phyloP scores from a whole-genome alignment of 2,797 vertebrate species.

The Phoebastria nigripes region DNA sequence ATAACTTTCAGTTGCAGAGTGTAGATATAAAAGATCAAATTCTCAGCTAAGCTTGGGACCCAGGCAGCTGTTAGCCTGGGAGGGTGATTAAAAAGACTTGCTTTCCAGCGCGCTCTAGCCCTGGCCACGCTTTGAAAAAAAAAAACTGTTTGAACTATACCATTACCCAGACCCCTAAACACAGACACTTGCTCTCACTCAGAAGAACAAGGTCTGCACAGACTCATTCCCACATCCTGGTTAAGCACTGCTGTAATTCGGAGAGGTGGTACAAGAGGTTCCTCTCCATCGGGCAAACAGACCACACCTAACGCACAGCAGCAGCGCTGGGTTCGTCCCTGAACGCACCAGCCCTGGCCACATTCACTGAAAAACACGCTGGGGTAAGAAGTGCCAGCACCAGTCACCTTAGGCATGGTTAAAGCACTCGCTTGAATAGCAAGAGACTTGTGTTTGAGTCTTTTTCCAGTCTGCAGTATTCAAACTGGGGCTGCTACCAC shows the following conservation, averaged over 20 bases:
- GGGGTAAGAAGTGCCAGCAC: not conserved
- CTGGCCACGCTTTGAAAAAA: not conserved
- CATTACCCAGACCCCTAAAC: not conserved
- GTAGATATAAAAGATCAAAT: not conserved
- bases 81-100: not conserved
- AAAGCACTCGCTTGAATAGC: not conserved
- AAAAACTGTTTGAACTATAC: not conserved
- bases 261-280: not conserved
- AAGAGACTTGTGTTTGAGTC: not conserved
- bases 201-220: not conserved
- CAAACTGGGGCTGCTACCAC: not conserved
- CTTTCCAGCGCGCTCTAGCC: accelerated
- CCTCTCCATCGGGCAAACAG: not conserved
- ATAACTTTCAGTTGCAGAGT: not conserved
- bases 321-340: not conserved
- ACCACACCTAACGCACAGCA: not conserved
- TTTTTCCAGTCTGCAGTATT: not conserved
- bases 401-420: not conserved
- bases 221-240: not conserved
- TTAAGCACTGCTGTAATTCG: not conserved
- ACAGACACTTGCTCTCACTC: not conserved
- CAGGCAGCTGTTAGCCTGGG: not conserved
- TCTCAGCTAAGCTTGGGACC: not conserved
- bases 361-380: not conserved
- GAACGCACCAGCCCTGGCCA: not conserved